Evolutionary conservation across 2,797 vertebrate species (phyloP).

Genomic region (Jordanella pulchra): DNA sequence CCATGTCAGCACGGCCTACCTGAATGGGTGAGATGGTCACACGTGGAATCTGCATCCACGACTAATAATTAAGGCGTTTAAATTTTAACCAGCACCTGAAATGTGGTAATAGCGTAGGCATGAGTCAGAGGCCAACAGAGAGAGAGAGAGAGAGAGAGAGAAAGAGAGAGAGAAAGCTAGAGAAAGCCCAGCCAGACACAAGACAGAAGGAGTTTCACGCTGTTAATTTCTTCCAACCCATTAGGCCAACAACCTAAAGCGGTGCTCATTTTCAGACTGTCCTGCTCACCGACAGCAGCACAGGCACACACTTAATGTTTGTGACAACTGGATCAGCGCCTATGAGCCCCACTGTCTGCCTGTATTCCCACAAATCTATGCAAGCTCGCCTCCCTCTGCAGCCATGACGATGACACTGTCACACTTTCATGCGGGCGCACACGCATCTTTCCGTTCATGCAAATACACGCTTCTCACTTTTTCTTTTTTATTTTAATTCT

Average conservation of each 20-base stretch:
- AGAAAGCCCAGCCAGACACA: conserved; percentile 41
- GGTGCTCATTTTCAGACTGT: conserved; percentile 54
- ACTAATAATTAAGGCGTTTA: conserved; percentile 26
- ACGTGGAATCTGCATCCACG: conserved; percentile 8
- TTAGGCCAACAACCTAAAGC: conserved; percentile 62
- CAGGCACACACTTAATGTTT: conserved; percentile 47
- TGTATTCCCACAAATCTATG: conserved; percentile 53
- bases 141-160: conserved; percentile 41
- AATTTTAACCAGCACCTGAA: conserved; percentile 55
- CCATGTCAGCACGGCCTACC: conserved; percentile 47
- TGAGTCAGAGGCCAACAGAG: conserved; percentile 55
- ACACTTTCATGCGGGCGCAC: conserved; percentile 33
- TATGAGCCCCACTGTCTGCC: conserved; percentile 38
- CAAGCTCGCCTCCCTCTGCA: conserved; percentile 45
- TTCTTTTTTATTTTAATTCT: conserved; percentile 70
- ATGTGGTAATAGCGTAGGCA: conserved; percentile 46
- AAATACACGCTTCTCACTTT: conserved; percentile 23
- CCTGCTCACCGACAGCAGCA: conserved; percentile 49
- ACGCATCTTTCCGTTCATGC: conserved; percentile 28
- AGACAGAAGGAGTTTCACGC: conserved; percentile 58
- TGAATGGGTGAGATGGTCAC: conserved; percentile 30
- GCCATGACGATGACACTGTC: conserved; percentile 34
- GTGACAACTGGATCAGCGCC: conserved; percentile 57
- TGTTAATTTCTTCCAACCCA: conserved; percentile 69
- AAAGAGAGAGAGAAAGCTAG: too few species aligned